Percentiles rank a stretch among this genome's conserved stretches.
Conservation (phyloP, 2,888 invertebrate genomes). For the Drosophila neonasuta region DNA sequence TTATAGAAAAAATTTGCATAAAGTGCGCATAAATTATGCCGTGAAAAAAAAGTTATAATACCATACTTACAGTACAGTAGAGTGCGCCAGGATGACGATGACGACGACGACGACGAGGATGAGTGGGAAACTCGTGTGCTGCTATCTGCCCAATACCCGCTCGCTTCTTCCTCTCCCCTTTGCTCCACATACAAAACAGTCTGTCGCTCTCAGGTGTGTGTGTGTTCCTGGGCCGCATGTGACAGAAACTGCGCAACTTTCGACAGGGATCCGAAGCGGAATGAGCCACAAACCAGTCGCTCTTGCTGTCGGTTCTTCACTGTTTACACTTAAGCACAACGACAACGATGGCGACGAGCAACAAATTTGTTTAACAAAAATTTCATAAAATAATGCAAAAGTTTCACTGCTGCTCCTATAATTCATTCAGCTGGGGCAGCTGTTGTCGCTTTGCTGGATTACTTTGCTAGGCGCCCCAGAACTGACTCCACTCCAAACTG, state of each 20-base stretch:
- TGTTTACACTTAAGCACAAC: slow-evolving; percentile 64
- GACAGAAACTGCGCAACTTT: slow-evolving; percentile 75
- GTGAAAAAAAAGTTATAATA: slow-evolving; percentile 77
- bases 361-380: slow-evolving; percentile 75
- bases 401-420: slow-evolving; percentile 50
- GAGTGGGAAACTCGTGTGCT: slow-evolving; percentile 23
- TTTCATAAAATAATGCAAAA: slow-evolving; percentile 76
- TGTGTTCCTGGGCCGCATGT: slow-evolving; percentile 61
- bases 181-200: neutral
- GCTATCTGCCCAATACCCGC: slow-evolving; percentile 54
- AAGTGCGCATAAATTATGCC: slow-evolving; percentile 78
- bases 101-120: neutral
- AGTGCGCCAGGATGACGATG: slow-evolving; percentile 7
- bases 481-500: slow-evolving; percentile 2
- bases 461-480: slow-evolving; percentile 12
- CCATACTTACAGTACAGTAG: slow-evolving; percentile 68
- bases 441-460: slow-evolving; percentile 46
- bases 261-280: slow-evolving; percentile 20
- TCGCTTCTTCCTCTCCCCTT: neutral
- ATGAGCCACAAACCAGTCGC: slow-evolving; percentile 25
- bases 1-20: slow-evolving; percentile 78
- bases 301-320: slow-evolving; percentile 39
- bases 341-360: slow-evolving; percentile 44
- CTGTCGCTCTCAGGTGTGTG: slow-evolving; percentile 46
- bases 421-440: slow-evolving; percentile 53